Base-by-base conservation (phyloP, 2,888 invertebrate genomes). In the Exocentrus adspersus region DNA sequence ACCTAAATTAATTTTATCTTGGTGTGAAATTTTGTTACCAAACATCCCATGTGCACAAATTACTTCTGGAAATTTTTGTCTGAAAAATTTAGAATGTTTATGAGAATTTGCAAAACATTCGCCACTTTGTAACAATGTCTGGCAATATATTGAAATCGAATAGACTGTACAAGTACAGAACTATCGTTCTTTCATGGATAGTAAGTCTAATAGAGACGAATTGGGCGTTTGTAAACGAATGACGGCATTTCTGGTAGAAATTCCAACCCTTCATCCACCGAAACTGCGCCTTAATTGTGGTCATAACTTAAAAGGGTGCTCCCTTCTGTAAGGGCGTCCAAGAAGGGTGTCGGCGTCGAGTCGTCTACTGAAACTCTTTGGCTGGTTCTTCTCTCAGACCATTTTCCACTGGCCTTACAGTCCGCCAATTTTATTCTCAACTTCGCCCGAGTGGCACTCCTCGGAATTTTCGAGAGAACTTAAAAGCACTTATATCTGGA, bases 261-360 rank as follows among this genome's bases (percentile, higher is more conserved):
- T 43, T 54, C 43, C 54, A 54, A 43, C 54, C 54, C 53, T 53
- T 53, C 54, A 30, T 5, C 43, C 17, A 14, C 42, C 41, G 54
- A 43, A 28, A 43, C 42, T 16, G 28, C 24, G 24, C 54, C 43
- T 43, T 43, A 42, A 54, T 43, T 54, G 54, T 28, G 54, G 43
- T 54, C 54, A 43, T 54, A 54, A 54, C 54, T 54, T 54, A 54
- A 54, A 30, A 20, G 54, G 41, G 37, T 16, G 28, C 17, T 32
- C 32, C 51, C 30, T 32, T 51, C 30, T 19, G 19, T 51, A 14
- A 17, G 17, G 32, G 32, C 17, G 16, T 16, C 32, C 30, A 7
- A 32, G 32, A 21, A 21, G 32, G 51, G 51, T 51, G 32, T n/a
- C 12, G 45, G 54, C 54, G 43, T 54, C 54, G 28, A 54, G 54